Evolutionary conservation across 2,888 invertebrate species (phyloP).

Genomic region (Meandrusa payeni): DNA sequence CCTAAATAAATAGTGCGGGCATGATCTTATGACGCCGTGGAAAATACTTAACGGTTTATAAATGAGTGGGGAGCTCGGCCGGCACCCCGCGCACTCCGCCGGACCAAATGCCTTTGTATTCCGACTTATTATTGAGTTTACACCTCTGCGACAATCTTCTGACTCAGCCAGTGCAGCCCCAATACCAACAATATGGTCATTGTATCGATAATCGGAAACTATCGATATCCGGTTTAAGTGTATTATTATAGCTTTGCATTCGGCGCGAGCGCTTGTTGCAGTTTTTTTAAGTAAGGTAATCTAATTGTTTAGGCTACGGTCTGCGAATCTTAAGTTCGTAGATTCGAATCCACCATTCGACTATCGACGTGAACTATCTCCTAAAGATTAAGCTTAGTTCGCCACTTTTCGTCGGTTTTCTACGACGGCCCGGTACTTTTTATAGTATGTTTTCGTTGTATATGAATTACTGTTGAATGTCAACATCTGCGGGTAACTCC

Average conservation of each 20-base stretch:
- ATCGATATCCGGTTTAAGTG: constrained; percentile 26
- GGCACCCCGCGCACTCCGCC: constrained; percentile 22
- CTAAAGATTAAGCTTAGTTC: no score
- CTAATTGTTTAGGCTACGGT: no score
- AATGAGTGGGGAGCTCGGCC: constrained; percentile 25
- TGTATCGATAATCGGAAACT: constrained; percentile 36
- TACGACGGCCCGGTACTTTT: no score
- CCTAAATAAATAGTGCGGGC: constrained; percentile 60
- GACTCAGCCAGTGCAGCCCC: neutral
- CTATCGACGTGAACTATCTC: no score
- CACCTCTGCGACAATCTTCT: constrained; percentile 50
- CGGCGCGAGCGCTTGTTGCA: neutral
- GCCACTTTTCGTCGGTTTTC: no score
- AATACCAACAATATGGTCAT: neutral
- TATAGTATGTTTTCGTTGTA: no score
- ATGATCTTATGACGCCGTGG: constrained; percentile 47
- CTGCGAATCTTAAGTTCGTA: no score
- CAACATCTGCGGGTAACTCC: no score
- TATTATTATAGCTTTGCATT: neutral
- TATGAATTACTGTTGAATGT: no score
- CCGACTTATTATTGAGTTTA: constrained; percentile 62
- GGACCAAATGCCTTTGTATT: constrained; percentile 48
- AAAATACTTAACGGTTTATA: constrained; percentile 59
- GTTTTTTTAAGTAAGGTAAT: no score
- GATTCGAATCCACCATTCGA: no score